Percentiles rank a stretch among this genome's conserved stretches.
These are phyloP conservation scores for Scaptomyza graminum DNA, from an alignment of 1,140 invertebrate species.

Conservation along the genomic window DNA sequence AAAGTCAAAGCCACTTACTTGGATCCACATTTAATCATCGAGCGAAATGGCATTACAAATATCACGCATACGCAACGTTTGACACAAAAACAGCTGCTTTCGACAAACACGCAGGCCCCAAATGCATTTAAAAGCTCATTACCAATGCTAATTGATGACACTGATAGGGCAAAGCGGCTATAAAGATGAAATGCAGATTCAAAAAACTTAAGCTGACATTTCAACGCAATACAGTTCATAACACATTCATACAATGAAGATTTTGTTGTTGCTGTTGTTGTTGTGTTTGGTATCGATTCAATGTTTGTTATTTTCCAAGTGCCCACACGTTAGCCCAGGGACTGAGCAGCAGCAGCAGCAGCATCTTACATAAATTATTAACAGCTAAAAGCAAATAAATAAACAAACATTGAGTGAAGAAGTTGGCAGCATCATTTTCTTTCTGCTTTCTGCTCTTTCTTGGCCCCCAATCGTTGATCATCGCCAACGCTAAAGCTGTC, in stretches of 20 bases:
- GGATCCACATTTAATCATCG: conserved; percentile 2
- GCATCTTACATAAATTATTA: conserved; percentile 79
- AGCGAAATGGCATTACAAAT: conserved; percentile 61
- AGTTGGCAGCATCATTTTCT: conserved; percentile 30
- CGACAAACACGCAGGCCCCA: conserved; percentile 59
- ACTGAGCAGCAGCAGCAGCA: neutral
- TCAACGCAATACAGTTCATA: conserved; percentile 9
- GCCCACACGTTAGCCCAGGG: conserved; percentile 62
- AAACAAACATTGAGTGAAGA: conserved; percentile 67
- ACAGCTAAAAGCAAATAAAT: conserved; percentile 79
- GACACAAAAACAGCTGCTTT: conserved; percentile 52
- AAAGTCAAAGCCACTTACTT: conserved; percentile 48
- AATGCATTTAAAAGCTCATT: conserved; percentile 78
- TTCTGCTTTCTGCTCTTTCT: neutral
- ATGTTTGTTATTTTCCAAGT: conserved; percentile 80
- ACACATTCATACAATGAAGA: conserved; percentile 4
- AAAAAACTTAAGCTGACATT: conserved; percentile 34
- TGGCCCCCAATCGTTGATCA: conserved; percentile 65
- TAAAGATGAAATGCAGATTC: conserved; percentile 1
- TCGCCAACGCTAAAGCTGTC: conserved; percentile 76
- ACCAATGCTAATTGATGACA: conserved; percentile 73
- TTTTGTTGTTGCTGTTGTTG: conserved; percentile 45
- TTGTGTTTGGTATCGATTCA: conserved; percentile 30
- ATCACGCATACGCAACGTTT: conserved; percentile 68
- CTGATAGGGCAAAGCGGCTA: conserved; percentile 1